Evolutionary conservation across 2,797 vertebrate species (phyloP).

Genomic region (Fistularia commersonii): DNA sequence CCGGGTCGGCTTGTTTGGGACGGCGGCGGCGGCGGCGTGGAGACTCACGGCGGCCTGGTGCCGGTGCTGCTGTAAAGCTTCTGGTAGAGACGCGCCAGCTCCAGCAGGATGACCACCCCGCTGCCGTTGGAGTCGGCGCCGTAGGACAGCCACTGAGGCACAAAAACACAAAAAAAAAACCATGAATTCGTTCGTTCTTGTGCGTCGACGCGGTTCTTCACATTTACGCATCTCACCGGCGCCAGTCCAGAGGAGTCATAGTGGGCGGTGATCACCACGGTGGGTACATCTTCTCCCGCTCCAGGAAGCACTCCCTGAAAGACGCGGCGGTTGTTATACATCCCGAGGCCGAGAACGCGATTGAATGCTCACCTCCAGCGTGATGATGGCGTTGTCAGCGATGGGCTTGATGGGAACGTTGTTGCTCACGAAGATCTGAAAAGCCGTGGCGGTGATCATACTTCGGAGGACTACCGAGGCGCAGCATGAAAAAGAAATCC

Average conservation of each 20-base stretch:
- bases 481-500: neutral
- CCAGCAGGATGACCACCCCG: constrained; percentile 75
- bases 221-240: constrained; percentile 71
- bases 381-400: constrained; percentile 65
- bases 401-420: constrained; percentile 69
- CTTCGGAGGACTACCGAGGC: constrained; percentile 69
- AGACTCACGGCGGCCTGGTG: constrained; percentile 73
- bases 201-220: neutral
- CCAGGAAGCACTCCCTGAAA: constrained; percentile 78
- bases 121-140: constrained; percentile 83
- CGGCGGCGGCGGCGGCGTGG: neutral
- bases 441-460: constrained; percentile 76
- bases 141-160: constrained; percentile 75
- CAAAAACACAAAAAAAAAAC: neutral
- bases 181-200: neutral
- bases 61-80: constrained; percentile 68
- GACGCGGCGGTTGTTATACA: neutral
- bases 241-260: constrained; percentile 80
- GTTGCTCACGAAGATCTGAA: constrained; percentile 79
- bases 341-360: no score
- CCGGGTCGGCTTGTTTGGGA: neutral
- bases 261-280: constrained; percentile 79
- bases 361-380: constrained; percentile 72
- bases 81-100: constrained; percentile 78
- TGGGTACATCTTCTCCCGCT: constrained; percentile 68